phyloP scores from a whole-genome alignment of 2,113 vertebrate species.

The Mesembrinibis cayennensis region DNA sequence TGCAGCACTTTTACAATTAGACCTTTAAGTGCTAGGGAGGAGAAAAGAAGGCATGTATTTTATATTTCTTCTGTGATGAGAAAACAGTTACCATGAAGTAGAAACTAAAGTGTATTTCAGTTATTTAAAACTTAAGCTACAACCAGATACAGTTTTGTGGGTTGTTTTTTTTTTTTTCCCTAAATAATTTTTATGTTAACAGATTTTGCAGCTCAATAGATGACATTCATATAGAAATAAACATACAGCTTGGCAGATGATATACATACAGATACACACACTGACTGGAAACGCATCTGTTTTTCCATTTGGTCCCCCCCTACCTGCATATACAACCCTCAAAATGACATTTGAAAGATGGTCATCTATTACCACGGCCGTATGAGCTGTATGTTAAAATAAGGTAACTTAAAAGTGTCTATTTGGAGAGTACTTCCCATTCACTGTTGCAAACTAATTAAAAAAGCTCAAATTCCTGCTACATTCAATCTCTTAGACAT shows the following conservation, averaged over 20 bases:
- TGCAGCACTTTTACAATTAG: background rate
- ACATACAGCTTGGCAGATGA: background rate
- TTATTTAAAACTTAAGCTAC: background rate
- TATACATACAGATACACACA: background rate
- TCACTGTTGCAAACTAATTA: background rate
- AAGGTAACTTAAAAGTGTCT: background rate
- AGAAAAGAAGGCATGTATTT: background rate
- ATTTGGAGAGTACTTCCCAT: background rate
- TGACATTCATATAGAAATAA: background rate
- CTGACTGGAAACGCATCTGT: background rate
- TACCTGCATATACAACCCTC: background rate
- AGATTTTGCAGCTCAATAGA: background rate
- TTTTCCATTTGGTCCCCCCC: background rate
- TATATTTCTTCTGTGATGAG: background rate
- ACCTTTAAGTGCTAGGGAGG: background rate
- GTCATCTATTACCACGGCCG: background rate
- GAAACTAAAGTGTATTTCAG: background rate
- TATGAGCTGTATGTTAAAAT: background rate
- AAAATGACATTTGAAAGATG: background rate
- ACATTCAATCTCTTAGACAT: background rate
- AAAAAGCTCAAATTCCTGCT: background rate
- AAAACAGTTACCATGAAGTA: background rate
- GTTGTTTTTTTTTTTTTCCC: background rate
- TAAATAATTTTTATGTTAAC: background rate
- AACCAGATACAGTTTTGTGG: background rate